These are phyloP conservation scores for Altica lythri DNA, from an alignment of 2,888 invertebrate species.

Conservation along the genomic window DNA sequence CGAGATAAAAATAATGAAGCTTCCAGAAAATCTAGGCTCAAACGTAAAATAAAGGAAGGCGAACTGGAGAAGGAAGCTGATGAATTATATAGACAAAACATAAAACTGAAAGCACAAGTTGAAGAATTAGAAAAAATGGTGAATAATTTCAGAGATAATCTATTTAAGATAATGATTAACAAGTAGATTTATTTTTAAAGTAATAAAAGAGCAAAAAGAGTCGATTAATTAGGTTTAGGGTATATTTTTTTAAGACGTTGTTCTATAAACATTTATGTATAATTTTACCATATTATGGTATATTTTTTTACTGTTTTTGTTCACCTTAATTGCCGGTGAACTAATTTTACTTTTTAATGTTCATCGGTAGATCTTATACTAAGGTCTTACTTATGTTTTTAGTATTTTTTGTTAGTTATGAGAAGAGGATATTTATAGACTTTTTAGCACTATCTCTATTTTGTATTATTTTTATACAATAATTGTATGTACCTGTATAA, in stretches of 20 bases:
- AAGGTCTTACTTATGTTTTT: conserved; percentile 6
- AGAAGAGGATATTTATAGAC: too few species aligned
- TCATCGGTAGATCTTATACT: conserved; percentile 7
- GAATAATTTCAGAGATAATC: conserved; percentile 66
- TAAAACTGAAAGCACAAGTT: conserved; percentile 67
- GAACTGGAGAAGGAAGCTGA: conserved; percentile 57
- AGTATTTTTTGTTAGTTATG: too few species aligned
- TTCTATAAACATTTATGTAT: too few species aligned
- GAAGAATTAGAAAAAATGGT: conserved; percentile 72
- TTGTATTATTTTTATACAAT: too few species aligned
- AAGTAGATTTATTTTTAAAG: too few species aligned
- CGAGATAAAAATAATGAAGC: conserved; percentile 81
- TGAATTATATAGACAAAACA: conserved; percentile 67
- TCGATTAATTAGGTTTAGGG: not conserved
- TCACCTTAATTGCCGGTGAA: not conserved
- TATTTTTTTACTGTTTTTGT: too few species aligned
- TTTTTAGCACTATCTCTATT: too few species aligned
- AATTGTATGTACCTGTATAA: too few species aligned
- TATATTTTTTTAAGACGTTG: too few species aligned
- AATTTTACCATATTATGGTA: too few species aligned
- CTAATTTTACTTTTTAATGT: not conserved
- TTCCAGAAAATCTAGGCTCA: conserved; percentile 73
- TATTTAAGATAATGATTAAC: conserved; percentile 68
- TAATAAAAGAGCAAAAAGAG: conserved; percentile 1
- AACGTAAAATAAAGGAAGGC: conserved; percentile 66